Percentiles rank a stretch among this genome's conserved stretches.
These are phyloP conservation scores for Pteropus rufus DNA, from an alignment of 2,797 vertebrate species.

Conservation along the genomic window DNA sequence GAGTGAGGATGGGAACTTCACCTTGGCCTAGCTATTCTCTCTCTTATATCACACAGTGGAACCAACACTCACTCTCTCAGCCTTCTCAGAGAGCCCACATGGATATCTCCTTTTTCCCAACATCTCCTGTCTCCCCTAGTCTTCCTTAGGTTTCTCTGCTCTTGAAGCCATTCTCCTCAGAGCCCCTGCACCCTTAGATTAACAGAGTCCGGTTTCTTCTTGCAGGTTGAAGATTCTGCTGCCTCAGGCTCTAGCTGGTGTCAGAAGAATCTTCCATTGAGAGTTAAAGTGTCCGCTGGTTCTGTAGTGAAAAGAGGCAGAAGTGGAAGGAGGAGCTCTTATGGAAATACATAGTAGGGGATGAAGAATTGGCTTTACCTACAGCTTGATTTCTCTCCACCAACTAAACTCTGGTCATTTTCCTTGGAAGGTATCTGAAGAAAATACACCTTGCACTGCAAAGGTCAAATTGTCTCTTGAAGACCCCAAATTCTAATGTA, in stretches of 20 bases:
- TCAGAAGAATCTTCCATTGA: neutral
- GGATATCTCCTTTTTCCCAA: neutral
- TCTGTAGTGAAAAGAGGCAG: neutral
- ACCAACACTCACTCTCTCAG: neutral
- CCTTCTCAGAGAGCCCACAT: no score
- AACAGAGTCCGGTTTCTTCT: neutral
- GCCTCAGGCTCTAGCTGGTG: neutral
- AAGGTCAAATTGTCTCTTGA: neutral
- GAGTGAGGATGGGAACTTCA: neutral
- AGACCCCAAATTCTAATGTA: neutral
- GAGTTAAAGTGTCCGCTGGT: neutral
- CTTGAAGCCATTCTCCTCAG: neutral
- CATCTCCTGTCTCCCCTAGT: neutral
- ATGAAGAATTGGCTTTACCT: neutral
- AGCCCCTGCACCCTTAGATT: neutral
- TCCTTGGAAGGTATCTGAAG: neutral
- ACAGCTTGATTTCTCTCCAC: neutral
- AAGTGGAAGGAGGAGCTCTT: neutral
- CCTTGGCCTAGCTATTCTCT: neutral
- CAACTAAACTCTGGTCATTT: neutral
- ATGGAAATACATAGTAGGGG: rapidly evolving
- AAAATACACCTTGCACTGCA: neutral
- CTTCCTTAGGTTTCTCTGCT: neutral
- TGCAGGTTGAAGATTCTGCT: neutral
- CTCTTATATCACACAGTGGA: neutral